These are phyloP conservation scores for Neoseiulus cucumeris DNA, from an alignment of 1,140 invertebrate genomes.

Conservation along the genomic window DNA sequence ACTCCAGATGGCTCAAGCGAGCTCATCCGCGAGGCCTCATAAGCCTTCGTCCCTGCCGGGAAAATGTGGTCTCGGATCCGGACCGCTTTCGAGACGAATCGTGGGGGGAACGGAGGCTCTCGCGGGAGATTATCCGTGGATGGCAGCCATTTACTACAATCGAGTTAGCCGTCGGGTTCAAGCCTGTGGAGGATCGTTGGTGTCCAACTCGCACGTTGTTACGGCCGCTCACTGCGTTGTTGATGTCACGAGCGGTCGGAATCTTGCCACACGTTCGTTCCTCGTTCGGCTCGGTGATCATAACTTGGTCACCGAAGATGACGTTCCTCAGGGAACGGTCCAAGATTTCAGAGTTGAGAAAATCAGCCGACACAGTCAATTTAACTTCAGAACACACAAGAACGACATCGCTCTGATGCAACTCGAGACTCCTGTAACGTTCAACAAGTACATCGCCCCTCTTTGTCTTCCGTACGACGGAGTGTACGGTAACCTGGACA, in stretches of 20 bases:
- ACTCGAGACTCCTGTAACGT: slow-evolving; percentile 18
- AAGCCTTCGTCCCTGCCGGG: not conserved
- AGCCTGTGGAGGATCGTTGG: slow-evolving; percentile 66
- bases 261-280: slow-evolving; percentile 11
- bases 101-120: slow-evolving; percentile 17
- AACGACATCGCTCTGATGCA: slow-evolving; percentile 26
- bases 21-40: not conserved
- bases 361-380: slow-evolving; percentile 16
- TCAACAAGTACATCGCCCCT: slow-evolving; percentile 21
- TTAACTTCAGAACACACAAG: slow-evolving; percentile 22
- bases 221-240: slow-evolving; percentile 86
- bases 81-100: slow-evolving; percentile 13
- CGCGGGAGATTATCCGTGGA: slow-evolving; percentile 20
- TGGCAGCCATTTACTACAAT: slow-evolving; percentile 46
- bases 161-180: slow-evolving; percentile 52
- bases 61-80: not conserved
- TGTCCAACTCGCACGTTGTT: slow-evolving; percentile 73
- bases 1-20: no score
- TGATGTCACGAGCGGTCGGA: not conserved
- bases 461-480: slow-evolving; percentile 23
- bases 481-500: slow-evolving; percentile 15
- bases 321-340: slow-evolving; percentile 17
- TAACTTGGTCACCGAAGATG: slow-evolving; percentile 19
- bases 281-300: slow-evolving; percentile 25
- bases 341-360: slow-evolving; percentile 14